Evolutionary conservation across 2,113 vertebrate species (phyloP), one percentile per base, ranked within the genome.

Genomic region (Bubo scandiacus): DNA sequence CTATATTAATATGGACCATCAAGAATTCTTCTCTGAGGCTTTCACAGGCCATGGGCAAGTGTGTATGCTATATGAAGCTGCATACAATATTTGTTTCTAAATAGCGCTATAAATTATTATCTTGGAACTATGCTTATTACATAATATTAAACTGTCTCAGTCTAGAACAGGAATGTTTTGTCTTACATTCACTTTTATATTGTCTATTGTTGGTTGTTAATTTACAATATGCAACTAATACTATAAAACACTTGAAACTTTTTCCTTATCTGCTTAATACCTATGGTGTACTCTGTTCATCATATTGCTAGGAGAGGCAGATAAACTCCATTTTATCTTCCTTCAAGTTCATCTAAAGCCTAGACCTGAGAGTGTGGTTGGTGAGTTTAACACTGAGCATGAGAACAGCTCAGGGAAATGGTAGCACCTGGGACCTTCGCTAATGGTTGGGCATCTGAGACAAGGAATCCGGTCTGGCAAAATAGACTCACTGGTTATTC

Each of bases 341-440:
- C 62, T 40, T 15, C 54, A 21, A 25, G 20, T 38, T 49, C 58
- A 1, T 8, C 42, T 42, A 30, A 73, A 58, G 15, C 12, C 43
- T 17, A 7, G 30, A 38, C 19, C 38, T 0, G 3, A 19, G 49
- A 26, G 15, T 3, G 18, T 9, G 25, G 10, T 16, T 1, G 2
- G 18, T 15, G 66, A 21, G 4, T 68, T 83, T 32, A 73, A n/a
- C 26, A 17, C 12, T 2, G 15, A 42, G 6, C 5, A 1, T 3
- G 20, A 32, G 27, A 29, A 25, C 12, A 40, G 14, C 5, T 2
- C 12, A 36, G n/a, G 21, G 30, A 40, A n/a, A 16, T 7, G 40
- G 34, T 15, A n/a, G 29, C 32, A 17, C 7, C 58, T 15, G 45
- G 27, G 27, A 10, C 22, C 30, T 17, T 32, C 2, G 2, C 20